Evolutionary conservation across 2,113 vertebrate genomes (phyloP), one percentile per base, ranked within the genome.

Genomic region (Oncorhynchus keta): DNA sequence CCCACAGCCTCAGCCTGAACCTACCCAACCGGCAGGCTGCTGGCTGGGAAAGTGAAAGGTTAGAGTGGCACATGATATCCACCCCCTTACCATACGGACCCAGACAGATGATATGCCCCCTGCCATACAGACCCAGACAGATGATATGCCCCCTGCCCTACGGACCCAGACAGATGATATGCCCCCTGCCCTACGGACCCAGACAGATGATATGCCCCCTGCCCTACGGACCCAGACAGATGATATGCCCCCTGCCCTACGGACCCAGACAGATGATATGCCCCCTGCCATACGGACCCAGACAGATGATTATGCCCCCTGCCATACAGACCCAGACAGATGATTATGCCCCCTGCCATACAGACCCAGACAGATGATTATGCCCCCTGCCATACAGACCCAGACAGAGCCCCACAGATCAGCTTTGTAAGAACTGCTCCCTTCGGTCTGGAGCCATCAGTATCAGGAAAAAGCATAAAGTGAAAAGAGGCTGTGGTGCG

Each of bases 341-440:
- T 1, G 30, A 32, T 28, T 28, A 28, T 28, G 26, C 26, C 26
- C 26, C 26, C 26, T 28, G 26, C 26, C 26, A 2, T 4, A 32
- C 32, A 1, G 32, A 32, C 32, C 32, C 32, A 32, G 30, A 32
- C 30, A 32, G 30, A 32, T 1, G 30, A 5, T 5, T 30, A 30
- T 30, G 48, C 30, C 35, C 49, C 48, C 18, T 55, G 20, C 28
- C 62, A 4, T 11, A 13, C 2, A 3, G 64, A 66, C n/a, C 76
- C 77, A 32, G 13, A 39, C 35, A 8, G 24, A 24, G 71, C n/a
- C 8, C 30, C 24, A 30, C 26, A 11, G 18, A 61, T 62, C 13
- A 28, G 65, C 28, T 61, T 14, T 65, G 65, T 35, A 76, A 24
- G 16, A 30, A 67, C 62, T 76, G 70, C 18, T 76, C 49, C 12